Evolutionary conservation across 2,797 vertebrate genomes (phyloP).

Genomic region (Taenioides sp.): DNA sequence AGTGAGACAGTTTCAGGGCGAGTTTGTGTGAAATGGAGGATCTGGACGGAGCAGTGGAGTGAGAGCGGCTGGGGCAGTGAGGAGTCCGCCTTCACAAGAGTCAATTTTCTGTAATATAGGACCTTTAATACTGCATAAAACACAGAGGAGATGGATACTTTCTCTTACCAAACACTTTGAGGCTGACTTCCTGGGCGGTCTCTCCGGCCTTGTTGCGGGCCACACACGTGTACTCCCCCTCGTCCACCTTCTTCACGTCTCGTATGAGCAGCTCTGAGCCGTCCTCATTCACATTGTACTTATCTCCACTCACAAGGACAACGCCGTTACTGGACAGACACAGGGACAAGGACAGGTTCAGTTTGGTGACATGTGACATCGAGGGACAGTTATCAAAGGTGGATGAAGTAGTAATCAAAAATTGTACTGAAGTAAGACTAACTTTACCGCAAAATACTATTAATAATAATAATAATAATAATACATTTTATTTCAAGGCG

Average conservation of each 20-base stretch:
- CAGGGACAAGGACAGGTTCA: background rate
- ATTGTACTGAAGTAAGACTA: too few relatives aligned
- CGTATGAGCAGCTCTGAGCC: slow-evolving; percentile 89
- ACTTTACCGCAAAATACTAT: too few relatives aligned
- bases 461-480: too few relatives aligned
- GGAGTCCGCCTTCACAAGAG: too few relatives aligned
- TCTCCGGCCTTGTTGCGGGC: slow-evolving; percentile 96
- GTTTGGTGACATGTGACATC: slow-evolving; percentile 16
- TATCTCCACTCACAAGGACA: slow-evolving; percentile 78
- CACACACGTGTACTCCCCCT: slow-evolving; percentile 93
- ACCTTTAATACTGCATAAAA: too few relatives aligned
- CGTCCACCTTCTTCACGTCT: slow-evolving; percentile 89
- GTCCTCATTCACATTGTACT: slow-evolving; percentile 89
- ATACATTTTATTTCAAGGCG: too few relatives aligned
- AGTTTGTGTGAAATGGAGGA: too few relatives aligned
- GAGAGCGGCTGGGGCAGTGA: too few relatives aligned
- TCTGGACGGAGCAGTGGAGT: too few relatives aligned
- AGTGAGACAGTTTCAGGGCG: too few relatives aligned
- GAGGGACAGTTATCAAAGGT: background rate
- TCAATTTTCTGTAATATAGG: too few relatives aligned
- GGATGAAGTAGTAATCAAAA: too few relatives aligned
- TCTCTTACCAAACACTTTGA: slow-evolving; percentile 94
- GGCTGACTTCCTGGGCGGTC: slow-evolving; percentile 86
- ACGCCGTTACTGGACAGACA: slow-evolving; percentile 65
- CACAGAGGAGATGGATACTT: background rate